Conservation (phyloP, 2,888 invertebrate genomes). For the Drosophila imparisetae region DNA sequence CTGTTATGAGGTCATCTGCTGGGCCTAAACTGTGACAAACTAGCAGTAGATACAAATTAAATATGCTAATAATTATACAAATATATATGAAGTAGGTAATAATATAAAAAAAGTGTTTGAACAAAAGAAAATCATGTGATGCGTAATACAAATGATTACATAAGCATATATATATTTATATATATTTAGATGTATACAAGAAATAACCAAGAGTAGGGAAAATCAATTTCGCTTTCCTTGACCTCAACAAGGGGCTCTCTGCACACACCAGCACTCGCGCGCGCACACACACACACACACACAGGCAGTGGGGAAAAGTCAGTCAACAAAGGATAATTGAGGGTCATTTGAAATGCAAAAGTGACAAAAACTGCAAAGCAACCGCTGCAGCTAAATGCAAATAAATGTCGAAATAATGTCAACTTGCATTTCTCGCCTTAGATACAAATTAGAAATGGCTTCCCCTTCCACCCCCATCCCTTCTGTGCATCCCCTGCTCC, state of each 20-base stretch:
- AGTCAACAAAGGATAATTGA: slow-evolving; percentile 82
- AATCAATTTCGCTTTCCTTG: slow-evolving; percentile 78
- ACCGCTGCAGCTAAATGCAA: slow-evolving; percentile 51
- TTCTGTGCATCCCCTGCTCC: too few relatives aligned
- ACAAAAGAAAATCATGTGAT: slow-evolving; percentile 29
- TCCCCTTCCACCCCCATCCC: too few relatives aligned
- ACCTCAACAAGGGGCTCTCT: slow-evolving; percentile 43
- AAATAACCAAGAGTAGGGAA: slow-evolving; percentile 32
- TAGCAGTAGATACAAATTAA: not conserved
- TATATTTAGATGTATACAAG: slow-evolving; percentile 3
- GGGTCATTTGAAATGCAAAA: slow-evolving; percentile 79
- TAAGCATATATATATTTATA: slow-evolving; percentile 42
- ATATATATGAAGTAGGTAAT: not conserved
- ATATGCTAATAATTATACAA: slow-evolving; percentile 24
- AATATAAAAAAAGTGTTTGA: not conserved
- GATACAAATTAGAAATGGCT: slow-evolving; percentile 28
- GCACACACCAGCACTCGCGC: not conserved
- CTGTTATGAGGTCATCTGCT: not conserved
- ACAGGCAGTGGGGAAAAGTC: slow-evolving; percentile 8
- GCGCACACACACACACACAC: not conserved
- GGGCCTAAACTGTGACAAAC: not conserved
- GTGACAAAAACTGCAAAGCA: slow-evolving; percentile 39
- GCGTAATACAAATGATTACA: slow-evolving; percentile 49
- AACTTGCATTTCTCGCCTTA: slow-evolving; percentile 36
- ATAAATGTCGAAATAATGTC: slow-evolving; percentile 79